A percentile compares a stretch with the other conserved stretches of the same genome.
Evolutionary conservation across 2,888 invertebrate species (phyloP).

Genomic region (Chrysina gloriosa): DNA sequence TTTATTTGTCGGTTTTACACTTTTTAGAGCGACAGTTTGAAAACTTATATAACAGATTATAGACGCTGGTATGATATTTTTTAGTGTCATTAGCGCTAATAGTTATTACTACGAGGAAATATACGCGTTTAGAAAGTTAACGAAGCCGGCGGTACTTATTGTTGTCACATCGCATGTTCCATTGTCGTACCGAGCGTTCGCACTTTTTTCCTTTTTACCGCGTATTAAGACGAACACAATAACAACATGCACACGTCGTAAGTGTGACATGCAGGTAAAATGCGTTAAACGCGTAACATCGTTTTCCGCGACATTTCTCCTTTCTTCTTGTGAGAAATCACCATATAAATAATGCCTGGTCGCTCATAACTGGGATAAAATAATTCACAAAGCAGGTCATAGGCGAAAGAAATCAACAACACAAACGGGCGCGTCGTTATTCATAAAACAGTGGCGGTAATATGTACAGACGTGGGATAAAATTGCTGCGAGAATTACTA

Average conservation of each 20-base stretch:
- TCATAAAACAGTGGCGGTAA: slow-evolving; percentile 9
- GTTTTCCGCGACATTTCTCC: slow-evolving; percentile 11
- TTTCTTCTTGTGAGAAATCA: slow-evolving; percentile 26
- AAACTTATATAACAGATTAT: too few species aligned
- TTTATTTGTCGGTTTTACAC: too few species aligned
- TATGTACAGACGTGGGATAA: slow-evolving; percentile 14
- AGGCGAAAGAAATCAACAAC: slow-evolving; percentile 33
- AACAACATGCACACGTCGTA: slow-evolving; percentile 13
- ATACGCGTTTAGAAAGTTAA: slow-evolving; percentile 18
- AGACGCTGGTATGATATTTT: too few species aligned
- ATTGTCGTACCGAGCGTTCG: slow-evolving; percentile 5
- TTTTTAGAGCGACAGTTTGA: too few species aligned
- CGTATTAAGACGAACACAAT: slow-evolving; percentile 15
- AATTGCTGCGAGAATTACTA: neutral
- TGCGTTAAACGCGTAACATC: slow-evolving; percentile 14
- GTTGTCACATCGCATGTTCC: slow-evolving; percentile 10
- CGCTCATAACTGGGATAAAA: neutral
- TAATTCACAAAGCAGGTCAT: slow-evolving; percentile 40
- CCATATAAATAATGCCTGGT: slow-evolving; percentile 10
- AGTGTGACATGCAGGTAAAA: slow-evolving; percentile 13
- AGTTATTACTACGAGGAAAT: slow-evolving; percentile 7
- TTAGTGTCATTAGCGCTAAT: slow-evolving; percentile 7
- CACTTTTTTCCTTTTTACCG: slow-evolving; percentile 1
- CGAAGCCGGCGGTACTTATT: neutral
- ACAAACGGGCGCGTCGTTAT: slow-evolving; percentile 18